Percentiles rank a stretch among this genome's conserved stretches.
Conservation (phyloP, 1,140 invertebrate species). For the Lamellibrachia luymesi region DNA sequence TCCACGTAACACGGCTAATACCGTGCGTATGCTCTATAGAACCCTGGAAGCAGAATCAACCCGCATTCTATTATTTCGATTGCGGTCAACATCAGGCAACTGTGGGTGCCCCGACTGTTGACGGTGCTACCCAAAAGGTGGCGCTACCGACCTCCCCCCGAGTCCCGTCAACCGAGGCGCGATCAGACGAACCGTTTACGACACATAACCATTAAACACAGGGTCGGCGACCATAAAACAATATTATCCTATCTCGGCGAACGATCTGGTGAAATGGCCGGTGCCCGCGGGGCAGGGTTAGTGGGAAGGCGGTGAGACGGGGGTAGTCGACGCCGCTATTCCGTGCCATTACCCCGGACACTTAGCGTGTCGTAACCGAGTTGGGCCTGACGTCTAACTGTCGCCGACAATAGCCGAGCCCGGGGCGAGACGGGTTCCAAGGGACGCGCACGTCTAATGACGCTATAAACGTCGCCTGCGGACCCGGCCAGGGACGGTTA, state of each 20-base stretch:
- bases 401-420: neutral
- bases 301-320: neutral
- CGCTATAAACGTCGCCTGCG: neutral
- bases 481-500: neutral
- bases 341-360: neutral
- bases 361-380: neutral
- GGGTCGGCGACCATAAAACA: neutral
- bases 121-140: neutral
- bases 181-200: neutral
- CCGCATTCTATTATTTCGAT: neutral
- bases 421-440: neutral
- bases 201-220: neutral
- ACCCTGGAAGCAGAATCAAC: neutral
- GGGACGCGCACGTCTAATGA: neutral
- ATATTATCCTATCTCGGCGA: neutral
- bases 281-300: neutral
- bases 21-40: neutral
- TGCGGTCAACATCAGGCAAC: neutral
- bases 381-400: neutral
- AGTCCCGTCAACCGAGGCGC: neutral
- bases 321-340: neutral
- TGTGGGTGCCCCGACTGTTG: neutral
- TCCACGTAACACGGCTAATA: neutral
- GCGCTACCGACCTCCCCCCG: neutral
- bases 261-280: neutral